Evolutionary conservation across 2,888 invertebrate genomes (phyloP), one percentile per base, ranked within the genome.

Genomic region (Heliconius aoede): DNA sequence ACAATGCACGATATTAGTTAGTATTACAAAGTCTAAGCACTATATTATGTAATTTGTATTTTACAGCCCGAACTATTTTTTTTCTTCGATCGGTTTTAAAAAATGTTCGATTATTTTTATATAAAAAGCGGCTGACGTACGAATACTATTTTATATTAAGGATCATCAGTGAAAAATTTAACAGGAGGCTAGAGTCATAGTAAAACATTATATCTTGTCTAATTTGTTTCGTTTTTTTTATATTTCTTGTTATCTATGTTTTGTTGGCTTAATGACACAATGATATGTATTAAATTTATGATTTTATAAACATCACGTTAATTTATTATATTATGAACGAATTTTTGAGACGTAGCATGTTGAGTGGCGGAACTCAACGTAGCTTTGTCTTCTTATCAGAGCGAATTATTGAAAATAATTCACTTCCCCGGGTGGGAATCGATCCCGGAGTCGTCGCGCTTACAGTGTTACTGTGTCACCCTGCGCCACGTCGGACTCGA

Each of bases 81-180:
- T 15, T 51, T 69, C 28, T 58, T 32, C 32, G 24, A 36, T 30
- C 51, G 28, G 21, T 58, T 46, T 24, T 69, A 30, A 8, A n/a
- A 58, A 71, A 36, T 21, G 15, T n/a, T 71, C 21, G 58, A 74
- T 68, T 28, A 46, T 7, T 55, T 24, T 40, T 32, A 13, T 62
- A 40, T 55, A 24, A 36, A 46, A 72, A 67, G 72, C 64, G 76
- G 81, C 74, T 81, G 82, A 82, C 82, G 79, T 79, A 80, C 82
- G 83, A 82, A 85, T 83, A 84, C 85, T 86, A 88, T 89, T 85
- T 91, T 92, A 92, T 92, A 92, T 92, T 92, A 92, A 93, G 92
- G 92, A 92, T 92, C 92, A 91, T 90, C 65, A 77, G 84, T 85
- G 84, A 81, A 58, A 60, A 81, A 80, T 84, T 85, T 85, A 81